Base-by-base conservation (phyloP, 2,888 invertebrate species). In the Punctoribates punctum region DNA sequence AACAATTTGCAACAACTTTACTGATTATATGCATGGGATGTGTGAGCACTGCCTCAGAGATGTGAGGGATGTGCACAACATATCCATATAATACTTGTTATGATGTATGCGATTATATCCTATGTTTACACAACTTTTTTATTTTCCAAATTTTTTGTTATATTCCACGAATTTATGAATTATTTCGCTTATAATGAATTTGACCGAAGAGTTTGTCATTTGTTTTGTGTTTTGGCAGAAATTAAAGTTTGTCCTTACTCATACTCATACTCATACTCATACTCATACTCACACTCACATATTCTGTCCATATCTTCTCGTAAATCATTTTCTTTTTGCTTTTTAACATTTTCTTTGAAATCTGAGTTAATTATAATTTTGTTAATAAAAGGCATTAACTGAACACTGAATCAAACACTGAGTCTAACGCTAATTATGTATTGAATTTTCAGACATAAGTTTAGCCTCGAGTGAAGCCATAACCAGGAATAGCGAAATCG, bases 381-480 rank as follows among this genome's bases (percentile, higher is more conserved):
- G 34, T 34, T 34, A 34, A 34, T 34, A 34, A 6, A 34, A 34
- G 8, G 34, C 34, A 34, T 34, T 34, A 8, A 34, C 34, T 34
- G 8, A 34, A 23, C 11, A 65, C 20, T n/a, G 20, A 15, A 17
- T n/a, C 15, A 65, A 17, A 20, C 27, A 20, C 8, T 65, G 38
- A 20, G 20, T 73, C 62, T 72, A 20, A 20, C n/a, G 67, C 73
- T 74, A 20, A n/a, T 73, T 62, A n/a, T 70, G 20, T 60, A 38
- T 67, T 57, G 34, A 20, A 57, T 23, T 42, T 73, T 20, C 27
- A 77, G 77, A 77, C 27, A 77, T 77, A 29, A 74, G 75, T n/a
- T 34, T 77, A 38, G 73, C 70, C 13, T 77, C 77, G 20, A 65
- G 70, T 42, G 77, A 77, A 51, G 77, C 77, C 27, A 73, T 73